These are phyloP conservation scores for Rhynchomys soricoides DNA, from an alignment of 2,113 vertebrate genomes.

Conservation along the genomic window DNA sequence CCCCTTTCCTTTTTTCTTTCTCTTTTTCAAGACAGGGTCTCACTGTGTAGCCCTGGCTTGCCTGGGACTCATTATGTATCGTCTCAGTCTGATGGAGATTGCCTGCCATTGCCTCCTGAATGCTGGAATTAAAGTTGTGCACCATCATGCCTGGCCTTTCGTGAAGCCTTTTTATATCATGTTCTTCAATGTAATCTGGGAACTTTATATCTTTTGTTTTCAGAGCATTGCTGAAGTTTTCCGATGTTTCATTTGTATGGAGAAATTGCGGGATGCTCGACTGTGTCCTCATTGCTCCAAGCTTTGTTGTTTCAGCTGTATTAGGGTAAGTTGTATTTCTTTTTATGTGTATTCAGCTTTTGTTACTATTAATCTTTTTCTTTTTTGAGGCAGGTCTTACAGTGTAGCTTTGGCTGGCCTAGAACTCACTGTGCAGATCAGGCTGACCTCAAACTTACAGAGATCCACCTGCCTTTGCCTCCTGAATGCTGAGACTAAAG, in stretches of 20 bases:
- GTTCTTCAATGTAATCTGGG: conserved; percentile 27
- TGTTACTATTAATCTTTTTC: not conserved
- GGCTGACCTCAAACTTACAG: not conserved
- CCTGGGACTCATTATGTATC: not conserved
- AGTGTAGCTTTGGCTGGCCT: not conserved
- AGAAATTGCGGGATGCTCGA: conserved; percentile 97
- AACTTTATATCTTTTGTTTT: conserved; percentile 30
- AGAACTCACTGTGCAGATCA: not conserved
- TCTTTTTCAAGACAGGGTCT: not conserved
- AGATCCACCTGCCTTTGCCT: not conserved
- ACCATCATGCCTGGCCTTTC: not conserved
- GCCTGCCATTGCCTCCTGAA: not conserved
- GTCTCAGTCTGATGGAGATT: not conserved
- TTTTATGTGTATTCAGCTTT: not conserved
- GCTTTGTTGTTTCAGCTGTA: conserved; percentile 99
- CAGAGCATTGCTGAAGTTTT: conserved; percentile 98
- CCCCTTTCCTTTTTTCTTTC: not conserved
- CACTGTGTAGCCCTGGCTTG: not conserved
- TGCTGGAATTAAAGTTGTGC: not conserved
- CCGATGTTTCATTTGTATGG: conserved; percentile 99
- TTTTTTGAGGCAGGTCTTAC: not conserved
- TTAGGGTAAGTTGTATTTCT: conserved; percentile 90
- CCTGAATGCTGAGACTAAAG: not conserved
- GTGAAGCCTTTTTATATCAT: not conserved
- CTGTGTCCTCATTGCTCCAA: conserved; percentile 99